Base-by-base conservation (phyloP, 2,888 invertebrate genomes). In the Lysandra bellargus region DNA sequence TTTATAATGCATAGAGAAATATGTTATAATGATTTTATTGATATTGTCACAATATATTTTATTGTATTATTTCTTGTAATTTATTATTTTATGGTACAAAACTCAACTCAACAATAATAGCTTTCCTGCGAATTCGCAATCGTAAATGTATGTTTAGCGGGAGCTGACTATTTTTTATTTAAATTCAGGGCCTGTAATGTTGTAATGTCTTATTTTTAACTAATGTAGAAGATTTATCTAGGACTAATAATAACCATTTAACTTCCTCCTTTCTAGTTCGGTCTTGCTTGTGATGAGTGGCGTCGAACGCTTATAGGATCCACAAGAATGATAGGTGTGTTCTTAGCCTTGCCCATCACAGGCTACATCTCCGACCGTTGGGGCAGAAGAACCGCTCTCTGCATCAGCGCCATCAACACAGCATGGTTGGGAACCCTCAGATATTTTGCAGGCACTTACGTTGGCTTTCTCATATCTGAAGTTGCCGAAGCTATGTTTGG, bases 301-400 rank as follows among this genome's bases (percentile, higher is more conserved):
- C 96, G 96, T 82, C 91, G 97, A 37, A 95, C 97, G 0, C 85
- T 97, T 80, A 96, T 97, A 60, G 97, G 97, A 0, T 96, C 97
- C 0, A 89, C 96, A 2, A 96, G 96, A 81, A 97, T 96, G 77
- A 83, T 96, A 60, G 97, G 97, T 40, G 96, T 96, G 80, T 95
- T 97, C 84, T 87, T 96, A 77, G 96, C 96, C 2, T 92, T 97
- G 81, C 96, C 96, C 17, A 90, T 97, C 82, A 95, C 96, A 0
- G 97, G 97, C 72, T 95, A 95, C 83, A 87, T 97, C 69, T 97
- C 97, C 0, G 97, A 97, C 90, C 96, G 95, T 94, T 97, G 94
- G 90, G 97, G 97, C 0, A 92, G 97, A 75, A 94, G 95, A 81
- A 91, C 94, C 1, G 92, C 96, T 1, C 90, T 96, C 81, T 91